Evolutionary conservation across 2,797 vertebrate species (phyloP).

Genomic region (Trichosurus vulpecula): DNA sequence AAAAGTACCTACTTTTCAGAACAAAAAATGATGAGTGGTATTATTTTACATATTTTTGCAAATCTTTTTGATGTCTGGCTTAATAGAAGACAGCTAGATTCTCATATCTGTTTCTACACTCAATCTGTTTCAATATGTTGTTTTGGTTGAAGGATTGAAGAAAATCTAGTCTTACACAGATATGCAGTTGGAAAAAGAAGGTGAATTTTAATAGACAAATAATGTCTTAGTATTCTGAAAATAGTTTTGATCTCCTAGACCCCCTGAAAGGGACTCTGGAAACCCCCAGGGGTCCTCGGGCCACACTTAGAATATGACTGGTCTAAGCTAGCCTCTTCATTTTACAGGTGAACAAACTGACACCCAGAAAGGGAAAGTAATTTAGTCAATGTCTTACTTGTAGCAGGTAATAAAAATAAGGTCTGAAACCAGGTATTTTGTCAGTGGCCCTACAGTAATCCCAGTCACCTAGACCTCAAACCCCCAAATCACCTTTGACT

Average conservation of each 20-base stretch:
- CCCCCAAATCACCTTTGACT: not conserved
- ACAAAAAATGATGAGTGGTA: not conserved
- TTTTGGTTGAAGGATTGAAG: not conserved
- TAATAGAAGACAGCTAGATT: not conserved
- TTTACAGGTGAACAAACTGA: not conserved
- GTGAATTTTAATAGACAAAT: not conserved
- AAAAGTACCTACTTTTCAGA: not conserved
- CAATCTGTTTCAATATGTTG: not conserved
- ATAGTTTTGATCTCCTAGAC: not conserved
- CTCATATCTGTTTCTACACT: not conserved
- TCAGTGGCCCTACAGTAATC: not conserved
- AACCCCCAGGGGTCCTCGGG: not conserved
- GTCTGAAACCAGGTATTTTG: not conserved
- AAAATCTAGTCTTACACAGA: not conserved
- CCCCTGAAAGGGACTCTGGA: not conserved
- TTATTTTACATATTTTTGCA: not conserved
- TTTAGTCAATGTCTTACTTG: not conserved
- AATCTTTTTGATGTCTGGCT: not conserved
- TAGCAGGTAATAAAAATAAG: not conserved
- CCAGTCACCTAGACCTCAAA: not conserved
- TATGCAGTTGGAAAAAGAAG: not conserved
- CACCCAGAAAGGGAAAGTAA: not conserved
- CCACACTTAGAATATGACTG: not conserved
- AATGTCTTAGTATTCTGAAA: not conserved
- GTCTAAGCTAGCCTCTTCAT: not conserved